Base-by-base conservation (phyloP, 2,888 invertebrate species). In the Ormyrus pomaceus region DNA sequence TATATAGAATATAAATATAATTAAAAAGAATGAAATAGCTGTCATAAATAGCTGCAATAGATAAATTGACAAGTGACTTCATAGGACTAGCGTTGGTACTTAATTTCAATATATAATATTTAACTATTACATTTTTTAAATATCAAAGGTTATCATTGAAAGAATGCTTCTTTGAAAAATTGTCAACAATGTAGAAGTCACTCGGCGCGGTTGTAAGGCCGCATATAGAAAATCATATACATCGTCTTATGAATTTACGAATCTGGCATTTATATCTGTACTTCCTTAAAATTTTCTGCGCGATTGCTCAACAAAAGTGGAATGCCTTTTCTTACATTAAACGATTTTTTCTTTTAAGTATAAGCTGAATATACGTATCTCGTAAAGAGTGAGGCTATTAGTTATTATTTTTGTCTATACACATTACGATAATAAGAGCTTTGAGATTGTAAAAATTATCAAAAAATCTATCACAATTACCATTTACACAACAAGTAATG, bases 391-490 rank as follows among this genome's bases (percentile, higher is more conserved):
- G 90, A 89, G 81, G 65, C 88, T 91, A 90, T 89, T 88, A 90
- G 86, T 88, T 83, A 79, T 82, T 86, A 77, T 83, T 82, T 85
- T 83, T 83, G 84, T 89, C 90, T 91, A 91, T 91, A 91, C 88
- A 91, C 90, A 87, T 90, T 90, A 91, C 80, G 71, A 81, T 82
- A 74, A 82, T 79, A 89, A 81, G 81, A 81, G 79, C 89, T 90
- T 91, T 91, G 92, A 93, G 93, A 93, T 93, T 93, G 93, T 93
- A 93, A 93, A 93, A 93, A 93, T 93, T 92, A 93, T 93, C 93
- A 92, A 93, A 93, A 93, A 93, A 92, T 93, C 93, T 93, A 93
- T 93, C 93, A 93, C 93, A 93, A 93, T 92, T 90, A 90, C 90
- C 89, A 89, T 90, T 89, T 88, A 90, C 89, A 88, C 89, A 89